phyloP scores from a whole-genome alignment of 2,113 vertebrate genomes.

The Noctilio leporinus region DNA sequence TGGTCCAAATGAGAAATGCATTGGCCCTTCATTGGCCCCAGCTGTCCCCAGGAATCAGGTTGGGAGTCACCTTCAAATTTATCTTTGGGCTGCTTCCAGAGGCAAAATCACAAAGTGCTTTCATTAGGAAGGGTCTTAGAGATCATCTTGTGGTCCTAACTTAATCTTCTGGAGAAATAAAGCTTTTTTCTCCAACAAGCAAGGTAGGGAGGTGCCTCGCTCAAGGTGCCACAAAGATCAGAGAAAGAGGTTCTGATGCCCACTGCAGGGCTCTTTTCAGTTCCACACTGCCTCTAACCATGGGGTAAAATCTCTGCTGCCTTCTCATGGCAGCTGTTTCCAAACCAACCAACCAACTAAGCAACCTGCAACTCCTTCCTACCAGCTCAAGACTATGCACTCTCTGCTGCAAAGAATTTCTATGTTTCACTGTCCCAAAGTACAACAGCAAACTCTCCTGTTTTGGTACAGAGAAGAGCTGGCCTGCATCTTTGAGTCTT shows the following conservation, averaged over 20 bases:
- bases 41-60: conserved; percentile 22
- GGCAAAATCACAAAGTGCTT: background rate
- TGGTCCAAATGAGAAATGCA: conserved; percentile 35
- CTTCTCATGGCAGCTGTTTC: background rate
- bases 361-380: background rate
- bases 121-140: background rate
- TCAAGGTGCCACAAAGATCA: background rate
- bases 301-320: background rate
- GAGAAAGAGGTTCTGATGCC: background rate
- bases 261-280: background rate
- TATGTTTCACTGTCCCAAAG: background rate
- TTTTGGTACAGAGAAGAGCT: background rate
- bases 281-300: background rate
- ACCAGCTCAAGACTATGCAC: background rate
- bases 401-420: background rate
- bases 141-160: background rate
- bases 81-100: background rate
- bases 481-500: background rate
- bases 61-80: conserved; percentile 32
- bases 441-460: background rate
- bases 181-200: too few species aligned
- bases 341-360: background rate
- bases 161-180: background rate
- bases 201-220: background rate
- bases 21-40: conserved; percentile 3